phyloP scores from a whole-genome alignment of 2,113 vertebrate genomes.

The Hydrolagus affinis region DNA sequence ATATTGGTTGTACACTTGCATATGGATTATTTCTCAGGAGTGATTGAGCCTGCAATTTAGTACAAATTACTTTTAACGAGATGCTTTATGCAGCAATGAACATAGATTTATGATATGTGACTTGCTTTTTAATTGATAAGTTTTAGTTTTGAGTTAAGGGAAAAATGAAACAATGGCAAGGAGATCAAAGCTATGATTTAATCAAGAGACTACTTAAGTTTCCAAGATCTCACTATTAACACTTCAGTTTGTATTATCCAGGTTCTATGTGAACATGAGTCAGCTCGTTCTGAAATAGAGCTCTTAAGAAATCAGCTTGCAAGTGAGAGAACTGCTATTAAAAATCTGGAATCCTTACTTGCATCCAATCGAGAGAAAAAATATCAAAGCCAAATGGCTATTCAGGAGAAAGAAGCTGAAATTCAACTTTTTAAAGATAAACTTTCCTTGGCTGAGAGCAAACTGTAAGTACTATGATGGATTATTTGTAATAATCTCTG shows the following conservation, averaged over 20 bases:
- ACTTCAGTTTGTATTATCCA: conserved; percentile 38
- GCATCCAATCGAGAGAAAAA: conserved; percentile 53
- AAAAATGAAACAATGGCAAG: too few species aligned
- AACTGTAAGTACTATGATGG: conserved; percentile 52
- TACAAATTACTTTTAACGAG: too few species aligned
- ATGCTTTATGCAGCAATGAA: too few species aligned
- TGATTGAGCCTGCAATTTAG: too few species aligned
- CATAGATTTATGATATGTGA: too few species aligned
- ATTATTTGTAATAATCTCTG: too few species aligned
- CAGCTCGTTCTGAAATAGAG: conserved; percentile 55
- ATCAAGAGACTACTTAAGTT: not conserved
- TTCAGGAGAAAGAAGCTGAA: conserved; percentile 60
- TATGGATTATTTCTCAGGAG: too few species aligned
- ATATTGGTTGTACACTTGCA: too few species aligned
- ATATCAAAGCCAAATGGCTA: conserved; percentile 50
- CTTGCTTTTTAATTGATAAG: too few species aligned
- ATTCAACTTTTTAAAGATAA: conserved; percentile 62
- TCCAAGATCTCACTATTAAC: not conserved
- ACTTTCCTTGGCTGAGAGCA: conserved; percentile 57
- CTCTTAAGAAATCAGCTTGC: conserved; percentile 60
- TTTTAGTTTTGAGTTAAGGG: too few species aligned
- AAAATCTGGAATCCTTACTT: conserved; percentile 59
- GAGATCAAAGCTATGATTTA: too few species aligned
- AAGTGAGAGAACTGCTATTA: conserved; percentile 57
- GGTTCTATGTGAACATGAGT: conserved; percentile 57